phyloP scores from a whole-genome alignment of 2,797 vertebrate genomes.

The Sarcoramphus papa region DNA sequence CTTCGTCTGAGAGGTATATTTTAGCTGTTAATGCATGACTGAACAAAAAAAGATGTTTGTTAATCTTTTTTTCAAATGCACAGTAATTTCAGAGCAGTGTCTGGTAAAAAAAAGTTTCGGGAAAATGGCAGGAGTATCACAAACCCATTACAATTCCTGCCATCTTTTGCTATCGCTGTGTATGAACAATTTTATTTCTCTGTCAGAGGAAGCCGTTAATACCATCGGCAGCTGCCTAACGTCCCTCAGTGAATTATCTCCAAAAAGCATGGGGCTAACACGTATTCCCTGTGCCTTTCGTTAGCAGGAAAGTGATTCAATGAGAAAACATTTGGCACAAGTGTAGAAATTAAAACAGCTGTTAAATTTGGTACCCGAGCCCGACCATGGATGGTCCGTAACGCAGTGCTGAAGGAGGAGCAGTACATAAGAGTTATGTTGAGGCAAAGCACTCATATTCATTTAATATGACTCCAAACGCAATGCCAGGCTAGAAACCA shows the following conservation, averaged over 20 bases:
- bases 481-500: background rate
- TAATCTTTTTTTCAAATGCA: background rate
- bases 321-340: background rate
- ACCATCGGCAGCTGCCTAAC: background rate
- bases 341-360: background rate
- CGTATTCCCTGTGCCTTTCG: background rate
- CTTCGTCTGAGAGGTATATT: background rate
- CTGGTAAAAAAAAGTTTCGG: background rate
- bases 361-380: no score
- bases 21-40: background rate
- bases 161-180: background rate
- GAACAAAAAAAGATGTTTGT: background rate
- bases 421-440: rapidly evolving
- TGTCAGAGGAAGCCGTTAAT: background rate
- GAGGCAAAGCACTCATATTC: background rate
- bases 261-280: background rate
- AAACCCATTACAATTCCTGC: background rate
- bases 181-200: background rate
- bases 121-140: background rate
- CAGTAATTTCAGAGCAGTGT: background rate
- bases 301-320: no score
- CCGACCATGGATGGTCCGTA: background rate
- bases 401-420: background rate
- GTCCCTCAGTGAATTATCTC: background rate
- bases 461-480: background rate